phyloP scores from a whole-genome alignment of 1,140 invertebrate genomes.

The Caenorhabditis briggsae region DNA sequence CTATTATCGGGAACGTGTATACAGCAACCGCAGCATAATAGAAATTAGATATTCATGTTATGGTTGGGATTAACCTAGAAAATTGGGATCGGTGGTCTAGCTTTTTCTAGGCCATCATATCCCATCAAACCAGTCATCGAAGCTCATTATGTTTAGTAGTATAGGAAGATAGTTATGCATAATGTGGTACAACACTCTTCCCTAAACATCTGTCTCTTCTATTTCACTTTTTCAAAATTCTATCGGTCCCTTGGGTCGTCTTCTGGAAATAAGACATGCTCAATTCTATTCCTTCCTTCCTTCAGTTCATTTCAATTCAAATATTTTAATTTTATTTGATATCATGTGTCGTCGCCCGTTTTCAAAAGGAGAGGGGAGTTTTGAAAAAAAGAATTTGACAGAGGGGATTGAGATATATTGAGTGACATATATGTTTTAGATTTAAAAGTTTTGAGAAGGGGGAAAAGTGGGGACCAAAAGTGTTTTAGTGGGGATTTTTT shows the following conservation, averaged over 20 bases:
- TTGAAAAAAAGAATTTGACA: not conserved
- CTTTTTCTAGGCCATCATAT: not conserved
- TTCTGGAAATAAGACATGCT: slow-evolving; percentile 16
- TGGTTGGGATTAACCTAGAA: no score
- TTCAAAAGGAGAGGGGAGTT: not conserved
- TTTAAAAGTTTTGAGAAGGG: not conserved
- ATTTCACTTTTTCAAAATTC: not conserved
- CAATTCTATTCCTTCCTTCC: no score
- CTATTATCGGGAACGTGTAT: not conserved
- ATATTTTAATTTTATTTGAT: slow-evolving; percentile 57
- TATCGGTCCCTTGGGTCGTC: slow-evolving; percentile 3
- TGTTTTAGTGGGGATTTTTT: no score
- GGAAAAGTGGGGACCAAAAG: not conserved
- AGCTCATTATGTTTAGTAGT: not conserved
- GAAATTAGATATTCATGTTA: no score
- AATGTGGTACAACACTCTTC: slow-evolving; percentile 10
- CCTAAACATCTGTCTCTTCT: slow-evolving; percentile 34
- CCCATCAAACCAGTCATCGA: not conserved
- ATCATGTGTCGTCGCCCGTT: slow-evolving; percentile 46
- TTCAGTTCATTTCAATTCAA: slow-evolving; percentile 48
- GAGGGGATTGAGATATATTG: not conserved
- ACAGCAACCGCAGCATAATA: no score
- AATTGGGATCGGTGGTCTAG: no score
- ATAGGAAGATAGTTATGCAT: slow-evolving; percentile 24
- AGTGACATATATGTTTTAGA: not conserved